These are phyloP conservation scores for Discoglossus pictus DNA, from an alignment of 2,797 vertebrate species.

Conservation along the genomic window DNA sequence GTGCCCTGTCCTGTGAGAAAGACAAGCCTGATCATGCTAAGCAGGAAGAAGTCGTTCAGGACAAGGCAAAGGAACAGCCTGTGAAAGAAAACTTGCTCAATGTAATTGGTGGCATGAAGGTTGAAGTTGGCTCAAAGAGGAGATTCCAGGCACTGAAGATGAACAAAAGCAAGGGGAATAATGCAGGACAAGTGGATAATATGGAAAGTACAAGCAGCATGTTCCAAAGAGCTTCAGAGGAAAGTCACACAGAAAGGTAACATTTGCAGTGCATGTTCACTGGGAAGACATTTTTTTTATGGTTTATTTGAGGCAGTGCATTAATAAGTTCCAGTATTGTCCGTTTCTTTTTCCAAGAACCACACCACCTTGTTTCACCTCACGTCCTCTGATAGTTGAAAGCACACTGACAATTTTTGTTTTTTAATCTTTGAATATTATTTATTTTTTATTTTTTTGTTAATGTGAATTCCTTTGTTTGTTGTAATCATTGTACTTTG, in stretches of 20 bases:
- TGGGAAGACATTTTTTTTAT: too few species aligned
- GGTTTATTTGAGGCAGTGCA: too few species aligned
- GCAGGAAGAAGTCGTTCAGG: conserved; percentile 16
- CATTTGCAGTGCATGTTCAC: too few species aligned
- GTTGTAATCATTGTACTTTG: too few species aligned
- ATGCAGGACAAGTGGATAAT: conserved; percentile 10
- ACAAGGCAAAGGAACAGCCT: conserved; percentile 47
- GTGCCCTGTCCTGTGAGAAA: conserved; percentile 42
- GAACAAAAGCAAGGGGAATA: conserved; percentile 49
- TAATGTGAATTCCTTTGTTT: too few species aligned
- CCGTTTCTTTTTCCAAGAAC: too few species aligned
- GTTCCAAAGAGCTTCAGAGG: conserved; percentile 63
- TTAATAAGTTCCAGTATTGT: too few species aligned
- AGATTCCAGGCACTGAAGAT: conserved; percentile 62
- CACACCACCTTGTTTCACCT: too few species aligned
- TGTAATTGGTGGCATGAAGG: conserved; percentile 84
- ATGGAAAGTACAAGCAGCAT: conserved; percentile 61
- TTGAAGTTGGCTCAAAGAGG: conserved; percentile 78
- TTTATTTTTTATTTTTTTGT: too few species aligned
- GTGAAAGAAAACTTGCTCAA: conserved; percentile 74
- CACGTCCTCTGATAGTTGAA: too few species aligned
- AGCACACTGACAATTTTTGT: too few species aligned
- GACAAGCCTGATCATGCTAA: conserved; percentile 45
- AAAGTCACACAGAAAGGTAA: conserved; percentile 69
- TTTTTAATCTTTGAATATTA: too few species aligned